Evolutionary conservation across 2,888 invertebrate genomes (phyloP), one percentile per base, ranked within the genome.

Genomic region (Scaptomyza reducta): DNA sequence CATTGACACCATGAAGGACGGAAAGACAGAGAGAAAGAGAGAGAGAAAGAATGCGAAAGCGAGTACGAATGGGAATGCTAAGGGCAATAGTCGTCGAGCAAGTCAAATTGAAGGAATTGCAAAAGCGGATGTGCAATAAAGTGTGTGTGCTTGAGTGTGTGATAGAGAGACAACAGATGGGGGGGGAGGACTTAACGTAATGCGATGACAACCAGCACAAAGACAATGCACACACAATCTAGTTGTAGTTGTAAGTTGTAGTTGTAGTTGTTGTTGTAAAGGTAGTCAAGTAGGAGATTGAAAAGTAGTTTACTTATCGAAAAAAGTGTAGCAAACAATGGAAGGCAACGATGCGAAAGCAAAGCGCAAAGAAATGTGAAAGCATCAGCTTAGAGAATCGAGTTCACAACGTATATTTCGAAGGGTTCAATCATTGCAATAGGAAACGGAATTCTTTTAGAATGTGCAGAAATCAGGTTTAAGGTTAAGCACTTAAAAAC

Each of bases 51-150:
- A 27, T 42, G 18, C 60, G 50, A 27, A 27, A 42, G 18, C 60
- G 50, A 18, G 0, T 31, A 49, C 16, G 38, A 50, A 45, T 41
- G 33, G 40, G 51, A 45, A 31, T 22, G 50, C 46, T 45, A n/a
- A 51, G 51, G 41, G 53, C 44, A 70, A 60, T 27, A 49, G 56
- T 38, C 35, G 38, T 9, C 31, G 10, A 60, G 54, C 42, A 74
- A 71, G 54, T 63, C 63, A 77, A 79, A 67, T 57, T 66, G 74
- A 69, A 69, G 77, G 77, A 77, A 70, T 70, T 75, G 73, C 67
- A 63, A 72, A 75, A 86, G 66, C 75, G 77, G 78, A 83, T 74
- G 86, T 77, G 64, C 70, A 80, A 86, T 80, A 84, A 77, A 78
- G 63, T 77, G 86, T 77, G 74, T 51, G 77, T 50, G 22, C 22